These are phyloP conservation scores for Cercopithecus diana DNA, from an alignment of 2,797 vertebrate species.

Conservation along the genomic window DNA sequence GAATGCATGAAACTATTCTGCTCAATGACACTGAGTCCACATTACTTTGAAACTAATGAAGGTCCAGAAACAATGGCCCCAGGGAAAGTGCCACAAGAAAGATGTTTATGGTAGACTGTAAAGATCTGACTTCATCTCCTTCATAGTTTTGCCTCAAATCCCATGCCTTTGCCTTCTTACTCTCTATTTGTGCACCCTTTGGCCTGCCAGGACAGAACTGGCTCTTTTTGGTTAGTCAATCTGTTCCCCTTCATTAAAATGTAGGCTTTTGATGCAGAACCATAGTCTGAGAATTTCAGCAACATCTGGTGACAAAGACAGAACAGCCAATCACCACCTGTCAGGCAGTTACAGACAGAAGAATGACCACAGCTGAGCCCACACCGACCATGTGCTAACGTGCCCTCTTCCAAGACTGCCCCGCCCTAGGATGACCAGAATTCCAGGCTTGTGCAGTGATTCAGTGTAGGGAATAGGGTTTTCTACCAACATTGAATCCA, in stretches of 20 bases:
- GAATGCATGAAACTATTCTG: neutral
- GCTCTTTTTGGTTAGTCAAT: neutral
- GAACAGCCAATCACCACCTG: constrained; percentile 41
- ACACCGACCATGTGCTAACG: neutral
- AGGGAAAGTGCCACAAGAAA: neutral
- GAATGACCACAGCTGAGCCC: neutral
- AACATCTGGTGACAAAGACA: constrained; percentile 44
- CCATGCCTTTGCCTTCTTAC: neutral
- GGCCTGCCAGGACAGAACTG: neutral
- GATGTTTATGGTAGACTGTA: neutral
- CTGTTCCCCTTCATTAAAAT: constrained; percentile 34
- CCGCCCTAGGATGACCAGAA: neutral
- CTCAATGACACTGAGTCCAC: neutral
- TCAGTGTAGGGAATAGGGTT: neutral
- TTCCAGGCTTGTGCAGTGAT: neutral
- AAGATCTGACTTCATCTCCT: constrained; percentile 20
- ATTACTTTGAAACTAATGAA: neutral
- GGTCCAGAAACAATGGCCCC: neutral
- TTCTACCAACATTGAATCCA: neutral
- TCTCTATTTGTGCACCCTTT: neutral
- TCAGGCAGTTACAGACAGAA: neutral
- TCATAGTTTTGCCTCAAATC: neutral
- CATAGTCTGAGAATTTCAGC: constrained; percentile 55
- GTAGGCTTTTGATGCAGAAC: constrained; percentile 37
- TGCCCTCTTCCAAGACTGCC: neutral